Evolutionary conservation across 2,888 invertebrate genomes (phyloP), one percentile per base, ranked within the genome.

Genomic region (Ecdyonurus torrentis): DNA sequence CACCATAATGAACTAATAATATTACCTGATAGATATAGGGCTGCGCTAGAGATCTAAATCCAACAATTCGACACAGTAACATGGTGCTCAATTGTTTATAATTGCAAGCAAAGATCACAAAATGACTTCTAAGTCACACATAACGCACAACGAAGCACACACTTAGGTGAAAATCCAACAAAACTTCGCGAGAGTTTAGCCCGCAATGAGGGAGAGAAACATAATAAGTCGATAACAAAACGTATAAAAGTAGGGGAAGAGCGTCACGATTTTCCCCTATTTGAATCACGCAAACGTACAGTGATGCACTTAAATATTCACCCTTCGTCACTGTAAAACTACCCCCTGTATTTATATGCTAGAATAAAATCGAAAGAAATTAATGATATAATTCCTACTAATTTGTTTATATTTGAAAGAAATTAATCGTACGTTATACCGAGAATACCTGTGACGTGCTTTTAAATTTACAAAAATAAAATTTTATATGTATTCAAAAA

Each of bases 31-130:
- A 55, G 5, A 55, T 20, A 5, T 10, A 55, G 5, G 55, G 55
- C 5, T n/a, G n/a, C 15, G 65, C 64, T 22, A 66, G 62, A 2
- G 76, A 75, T 37, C 73, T 70, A 58, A 76, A 69, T 2, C 76
- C 74, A 58, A 76, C 72, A 63, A 77, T 69, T 63, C 75, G 72
- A 66, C 76, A 77, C 66, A 77, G 68, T 62, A 78, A 68, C 77
- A 77, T 77, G 63, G 24, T 59, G 37, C 18, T 25, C 7, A 25
- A 59, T n/a, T n/a, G n/a, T n/a, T 50, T 58, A 25, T 63, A 23
- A 63, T 60, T 52, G 19, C 23, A 52, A 2, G 2, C 52, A 24
- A 37, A 53, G 19, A 60, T 60, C 59, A 20, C 15, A 53, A 23
- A 5, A 37, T 37, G 37, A 5, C 5, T 10, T 5, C 37, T 37